Conservation (phyloP, 2,797 vertebrate genomes). For the Typhlichthys subterraneus region DNA sequence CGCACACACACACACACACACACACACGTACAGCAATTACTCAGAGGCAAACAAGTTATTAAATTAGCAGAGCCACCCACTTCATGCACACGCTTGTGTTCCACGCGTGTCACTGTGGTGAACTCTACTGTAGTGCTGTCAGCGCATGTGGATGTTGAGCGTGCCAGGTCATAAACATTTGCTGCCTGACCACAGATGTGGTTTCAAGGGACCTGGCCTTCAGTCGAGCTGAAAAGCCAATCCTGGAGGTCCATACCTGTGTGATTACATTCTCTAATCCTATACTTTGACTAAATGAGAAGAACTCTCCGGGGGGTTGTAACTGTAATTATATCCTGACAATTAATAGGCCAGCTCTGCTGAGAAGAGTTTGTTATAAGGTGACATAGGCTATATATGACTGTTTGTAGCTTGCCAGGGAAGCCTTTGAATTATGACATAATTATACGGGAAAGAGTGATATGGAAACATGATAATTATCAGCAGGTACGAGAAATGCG, state of each 20-base stretch:
- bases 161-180: constrained; percentile 64
- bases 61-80: constrained; percentile 31
- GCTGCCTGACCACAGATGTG: constrained; percentile 56
- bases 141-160: constrained; percentile 57
- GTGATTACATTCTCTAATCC: constrained; percentile 73
- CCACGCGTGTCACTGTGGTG: constrained; percentile 11
- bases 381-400: constrained; percentile 52
- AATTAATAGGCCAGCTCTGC: constrained; percentile 67
- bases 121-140: constrained; percentile 36
- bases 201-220: constrained; percentile 55
- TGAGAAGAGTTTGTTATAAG: constrained; percentile 58
- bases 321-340: constrained; percentile 73
- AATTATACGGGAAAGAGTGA: constrained; percentile 74
- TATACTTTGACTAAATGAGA: constrained; percentile 64
- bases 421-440: constrained; percentile 72
- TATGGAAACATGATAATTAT: constrained; percentile 68
- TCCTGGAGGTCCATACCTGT: constrained; percentile 73
- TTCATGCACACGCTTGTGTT: constrained; percentile 33
- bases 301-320: constrained; percentile 61
- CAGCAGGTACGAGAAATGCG: constrained; percentile 52
- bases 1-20: constrained; percentile 4
- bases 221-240: constrained; percentile 65
- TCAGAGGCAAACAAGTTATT: constrained; percentile 35
- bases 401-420: constrained; percentile 53
- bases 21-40: constrained; percentile 18